Base-by-base conservation (phyloP, 2,113 vertebrate genomes). In the Colaptes auratus region DNA sequence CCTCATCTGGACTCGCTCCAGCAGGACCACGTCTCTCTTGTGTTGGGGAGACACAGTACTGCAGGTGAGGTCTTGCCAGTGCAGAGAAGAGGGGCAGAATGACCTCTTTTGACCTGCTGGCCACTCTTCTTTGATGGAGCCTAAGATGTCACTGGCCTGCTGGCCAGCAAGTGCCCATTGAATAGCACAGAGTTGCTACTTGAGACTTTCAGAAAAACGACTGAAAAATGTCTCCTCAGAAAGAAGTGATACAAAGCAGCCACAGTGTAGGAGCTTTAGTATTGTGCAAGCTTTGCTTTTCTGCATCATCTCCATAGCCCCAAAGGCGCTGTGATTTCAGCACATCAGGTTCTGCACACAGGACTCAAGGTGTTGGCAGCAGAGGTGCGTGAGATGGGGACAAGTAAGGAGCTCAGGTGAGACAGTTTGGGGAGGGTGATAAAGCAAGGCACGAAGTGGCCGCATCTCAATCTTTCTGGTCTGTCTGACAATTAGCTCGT, bases 371-470 rank as follows among this genome's bases (percentile, higher is more conserved):
- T 2, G 3, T 1, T 3, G 55, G 7, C 50, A 7, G 3, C 3
- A 15, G 50, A 18, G 53, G 3, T 30, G 48, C 20, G 12, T 28
- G 15, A 9, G 15, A 1, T 33, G 2, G 36, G 4, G 60, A 2
- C 5, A 6, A 28, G 10, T 7, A 31, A 8, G 44, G 44, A 14
- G 4, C 15, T 9, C 3, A 46, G 33, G n/a, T 13, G 28, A 2
- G 14, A 2, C 6, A 0, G 6, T 3, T 0, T 18, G 0, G 2
- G 2, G 5, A 2, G 7, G 7, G 1, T 0, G 3, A 3, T 50
- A 9, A 33, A 7, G 20, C 17, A 1, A 24, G 53, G 28, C 44
- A 9, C 17, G 1, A 35, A 10, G n/a, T 0, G 36, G 30, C 50
- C 46, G 0, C n/a, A 1, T 5, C 39, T 4, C 64, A 0, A 23